Evolutionary conservation across 1,140 invertebrate species (phyloP).

Genomic region (Drosophila seguyi): DNA sequence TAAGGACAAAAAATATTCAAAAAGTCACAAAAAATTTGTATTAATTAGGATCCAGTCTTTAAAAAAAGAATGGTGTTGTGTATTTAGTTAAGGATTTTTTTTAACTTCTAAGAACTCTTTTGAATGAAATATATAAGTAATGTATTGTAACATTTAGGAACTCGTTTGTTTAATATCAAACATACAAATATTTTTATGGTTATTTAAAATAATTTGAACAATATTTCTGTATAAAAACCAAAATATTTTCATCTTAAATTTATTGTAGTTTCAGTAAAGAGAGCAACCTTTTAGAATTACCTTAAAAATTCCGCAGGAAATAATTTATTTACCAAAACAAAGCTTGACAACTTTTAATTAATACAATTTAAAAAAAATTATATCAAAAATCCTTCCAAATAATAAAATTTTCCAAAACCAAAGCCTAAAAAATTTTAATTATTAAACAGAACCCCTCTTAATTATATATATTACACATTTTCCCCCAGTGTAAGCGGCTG

Average conservation of each 20-base stretch:
- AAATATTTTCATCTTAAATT: not conserved
- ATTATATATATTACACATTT: not conserved
- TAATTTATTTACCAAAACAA: not conserved
- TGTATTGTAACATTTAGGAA: not conserved
- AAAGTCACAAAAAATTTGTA: not conserved
- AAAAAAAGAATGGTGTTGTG: rapidly evolving
- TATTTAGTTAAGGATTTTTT: not conserved
- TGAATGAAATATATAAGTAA: too few relatives aligned
- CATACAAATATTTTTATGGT: not conserved
- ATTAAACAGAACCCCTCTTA: too few relatives aligned
- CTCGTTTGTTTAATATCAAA: not conserved
- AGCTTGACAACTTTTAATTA: not conserved
- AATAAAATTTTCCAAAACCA: too few relatives aligned
- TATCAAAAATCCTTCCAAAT: too few relatives aligned
- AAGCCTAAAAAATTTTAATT: too few relatives aligned
- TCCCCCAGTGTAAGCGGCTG: not conserved
- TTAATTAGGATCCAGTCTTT: not conserved
- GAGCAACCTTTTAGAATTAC: too few relatives aligned
- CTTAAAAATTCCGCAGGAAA: too few relatives aligned
- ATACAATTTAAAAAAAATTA: too few relatives aligned
- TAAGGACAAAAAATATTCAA: too few relatives aligned
- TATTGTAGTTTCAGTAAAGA: not conserved
- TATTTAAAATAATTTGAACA: not conserved
- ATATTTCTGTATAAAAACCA: not conserved
- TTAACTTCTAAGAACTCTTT: too few relatives aligned